Evolutionary conservation across 1,140 invertebrate genomes (phyloP).

Genomic region (Microplitis demolitor): DNA sequence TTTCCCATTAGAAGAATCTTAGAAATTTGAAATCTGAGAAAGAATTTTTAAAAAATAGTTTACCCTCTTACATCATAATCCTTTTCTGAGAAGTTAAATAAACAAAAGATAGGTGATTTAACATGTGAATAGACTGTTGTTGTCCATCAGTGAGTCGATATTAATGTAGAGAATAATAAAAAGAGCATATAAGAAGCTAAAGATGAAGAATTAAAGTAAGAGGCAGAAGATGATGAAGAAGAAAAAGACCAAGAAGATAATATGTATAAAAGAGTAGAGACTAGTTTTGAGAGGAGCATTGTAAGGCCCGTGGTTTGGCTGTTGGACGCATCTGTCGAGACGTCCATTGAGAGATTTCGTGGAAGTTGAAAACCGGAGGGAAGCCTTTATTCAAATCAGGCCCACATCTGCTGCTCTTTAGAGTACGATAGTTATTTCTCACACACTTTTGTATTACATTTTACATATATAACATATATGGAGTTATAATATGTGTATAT

Average conservation of each 20-base stretch:
- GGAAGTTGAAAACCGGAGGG: conserved; percentile 20
- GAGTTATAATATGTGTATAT: background rate
- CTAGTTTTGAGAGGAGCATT: conserved; percentile 1
- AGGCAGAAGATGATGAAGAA: background rate
- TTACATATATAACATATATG: background rate
- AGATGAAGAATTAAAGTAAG: background rate
- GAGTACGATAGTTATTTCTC: conserved; percentile 10
- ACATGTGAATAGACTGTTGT: background rate
- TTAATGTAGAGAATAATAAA: background rate
- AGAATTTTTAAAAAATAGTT: background rate
- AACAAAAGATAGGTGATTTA: conserved; percentile 1
- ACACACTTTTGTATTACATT: background rate
- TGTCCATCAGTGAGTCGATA: background rate
- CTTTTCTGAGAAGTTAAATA: background rate
- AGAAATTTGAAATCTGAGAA: background rate
- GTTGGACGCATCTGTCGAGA: conserved; percentile 21
- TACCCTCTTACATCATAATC: background rate
- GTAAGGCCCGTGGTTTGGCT: background rate
- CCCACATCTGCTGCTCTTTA: conserved; percentile 18
- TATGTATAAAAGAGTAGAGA: background rate
- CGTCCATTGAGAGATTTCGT: conserved; percentile 19
- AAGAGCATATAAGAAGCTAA: background rate
- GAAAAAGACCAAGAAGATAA: background rate
- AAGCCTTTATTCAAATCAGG: conserved; percentile 27
- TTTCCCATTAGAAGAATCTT: background rate